Percentiles rank a stretch among this genome's conserved stretches.
These are phyloP conservation scores for Chondrilla cf. caribensis DNA, from an alignment of 37 sponge, comb jelly and placozoan species.

Conservation along the genomic window DNA sequence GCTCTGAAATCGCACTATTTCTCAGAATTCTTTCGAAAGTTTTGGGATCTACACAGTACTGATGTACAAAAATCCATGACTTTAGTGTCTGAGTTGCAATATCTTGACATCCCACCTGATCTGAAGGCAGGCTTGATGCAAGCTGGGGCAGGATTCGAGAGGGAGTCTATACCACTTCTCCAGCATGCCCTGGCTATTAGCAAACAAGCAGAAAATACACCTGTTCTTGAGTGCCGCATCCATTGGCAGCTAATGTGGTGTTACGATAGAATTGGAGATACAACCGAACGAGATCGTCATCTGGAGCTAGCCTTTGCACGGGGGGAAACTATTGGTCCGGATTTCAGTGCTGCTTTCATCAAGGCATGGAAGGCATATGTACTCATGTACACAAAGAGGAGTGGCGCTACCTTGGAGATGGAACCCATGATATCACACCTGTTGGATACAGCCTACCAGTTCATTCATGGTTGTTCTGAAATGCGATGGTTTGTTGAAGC, in stretches of 20 bases:
- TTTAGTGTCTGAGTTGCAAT: not conserved
- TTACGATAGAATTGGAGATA: slow-evolving; percentile 6
- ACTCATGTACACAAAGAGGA: not conserved
- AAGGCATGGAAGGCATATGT: not conserved
- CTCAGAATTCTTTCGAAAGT: not conserved
- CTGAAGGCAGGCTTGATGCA: not conserved
- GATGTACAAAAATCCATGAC: not conserved
- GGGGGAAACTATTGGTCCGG: not conserved
- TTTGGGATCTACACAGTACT: not conserved
- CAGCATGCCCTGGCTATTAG: not conserved
- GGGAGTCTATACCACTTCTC: slow-evolving; percentile 6
- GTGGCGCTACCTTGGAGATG: not conserved
- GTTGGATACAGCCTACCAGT: not conserved
- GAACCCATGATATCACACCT: not conserved
- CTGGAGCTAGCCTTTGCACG: not conserved
- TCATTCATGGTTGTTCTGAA: not conserved
- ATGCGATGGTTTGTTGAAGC: slow-evolving; percentile 22
- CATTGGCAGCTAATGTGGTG: slow-evolving; percentile 28
- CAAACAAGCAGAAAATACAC: not conserved
- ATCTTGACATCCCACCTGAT: not conserved
- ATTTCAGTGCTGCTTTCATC: slow-evolving; percentile 21
- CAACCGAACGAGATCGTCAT: not conserved
- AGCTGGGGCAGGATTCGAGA: slow-evolving; percentile 11
- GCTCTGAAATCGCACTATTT: not conserved
- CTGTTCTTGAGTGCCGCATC: not conserved